Percentiles rank a stretch among this genome's conserved stretches.
Evolutionary conservation across 2,888 invertebrate genomes (phyloP).

Genomic region (Gibbula magus): DNA sequence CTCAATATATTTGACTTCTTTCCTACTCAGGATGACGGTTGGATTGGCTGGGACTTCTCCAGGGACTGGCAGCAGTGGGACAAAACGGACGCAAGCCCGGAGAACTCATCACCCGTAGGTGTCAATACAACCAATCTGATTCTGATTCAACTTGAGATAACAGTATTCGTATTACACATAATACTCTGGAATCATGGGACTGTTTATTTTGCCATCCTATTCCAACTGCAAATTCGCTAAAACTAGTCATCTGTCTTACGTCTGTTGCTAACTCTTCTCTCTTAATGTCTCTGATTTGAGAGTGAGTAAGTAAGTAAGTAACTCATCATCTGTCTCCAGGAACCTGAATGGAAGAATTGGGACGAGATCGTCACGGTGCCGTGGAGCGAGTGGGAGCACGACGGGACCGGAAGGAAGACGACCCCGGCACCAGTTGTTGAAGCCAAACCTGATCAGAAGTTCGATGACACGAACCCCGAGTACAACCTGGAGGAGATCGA

Average conservation of each 20-base stretch:
- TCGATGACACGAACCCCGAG: slow-evolving; percentile 28
- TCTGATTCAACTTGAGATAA: background rate
- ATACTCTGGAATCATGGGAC: no score
- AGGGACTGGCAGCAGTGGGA: background rate
- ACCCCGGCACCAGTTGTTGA: background rate
- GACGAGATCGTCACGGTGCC: slow-evolving; percentile 18
- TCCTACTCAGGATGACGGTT: background rate
- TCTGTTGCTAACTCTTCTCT: no score
- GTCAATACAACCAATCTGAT: no score
- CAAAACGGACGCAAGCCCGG: background rate
- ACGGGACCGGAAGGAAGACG: background rate
- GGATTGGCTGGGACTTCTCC: background rate
- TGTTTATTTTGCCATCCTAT: no score
- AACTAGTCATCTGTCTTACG: no score
- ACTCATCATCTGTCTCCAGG: slow-evolving; percentile 1
- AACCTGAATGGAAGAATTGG: slow-evolving; percentile 15
- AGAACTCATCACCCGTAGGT: no score
- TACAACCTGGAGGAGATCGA: background rate
- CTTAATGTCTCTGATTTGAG: no score
- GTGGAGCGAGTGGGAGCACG: slow-evolving; percentile 22
- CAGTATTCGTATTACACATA: no score
- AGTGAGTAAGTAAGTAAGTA: no score
- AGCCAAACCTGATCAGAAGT: slow-evolving; percentile 5
- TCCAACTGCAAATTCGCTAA: no score
- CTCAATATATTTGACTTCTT: background rate